Evolutionary conservation across 2,888 invertebrate species (phyloP), one percentile per base, ranked within the genome.

Genomic region (Eugnorisma glareosa): DNA sequence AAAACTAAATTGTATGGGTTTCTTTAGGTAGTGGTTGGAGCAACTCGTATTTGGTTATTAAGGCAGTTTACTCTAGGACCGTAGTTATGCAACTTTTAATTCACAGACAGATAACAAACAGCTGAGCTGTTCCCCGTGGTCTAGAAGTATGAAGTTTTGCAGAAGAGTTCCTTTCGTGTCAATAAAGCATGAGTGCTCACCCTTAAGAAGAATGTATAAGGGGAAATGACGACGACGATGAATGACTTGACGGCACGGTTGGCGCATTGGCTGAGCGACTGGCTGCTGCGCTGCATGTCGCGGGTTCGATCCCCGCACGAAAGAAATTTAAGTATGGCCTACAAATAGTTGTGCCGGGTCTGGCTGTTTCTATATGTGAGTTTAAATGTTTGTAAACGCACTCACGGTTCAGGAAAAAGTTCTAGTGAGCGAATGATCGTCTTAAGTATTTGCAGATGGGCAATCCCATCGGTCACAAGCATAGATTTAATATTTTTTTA

Each of bases 1-100:
- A 79, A 80, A 77, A 79, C 70, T 57, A 78, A 78, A 82, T 82
- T 81, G 68, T 75, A 37, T 70, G 40, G 59, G 28, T 66, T 79
- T 40, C 28, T 70, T 84, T 78, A n/a, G 54, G n/a, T 73, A 31
- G 37, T 45, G 24, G 7, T 11, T 6, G 11, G 21, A 37, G n/a
- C 13, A 37, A 28, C 28, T 64, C 11, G 15, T n/a, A 35, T 63
- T 63, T 24, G 61, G 61, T 35, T 61, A 35, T 21, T 61, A n/a
- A n/a, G 37, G 3, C 0, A n/a, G 15, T 40, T 24, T 40, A 10
- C n/a, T n/a, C 15, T 4, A 37, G 37, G 37, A 40, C 7, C 21
- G 37, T n/a, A 13, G 37, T 8, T n/a, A n/a, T 13, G 37, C 13
- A 40, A 21, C 40, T 40, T 64, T 64, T n/a, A 64, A 64, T 15